These are phyloP conservation scores for Eulemur coronatus DNA, from an alignment of 2,797 vertebrate species.

Conservation along the genomic window DNA sequence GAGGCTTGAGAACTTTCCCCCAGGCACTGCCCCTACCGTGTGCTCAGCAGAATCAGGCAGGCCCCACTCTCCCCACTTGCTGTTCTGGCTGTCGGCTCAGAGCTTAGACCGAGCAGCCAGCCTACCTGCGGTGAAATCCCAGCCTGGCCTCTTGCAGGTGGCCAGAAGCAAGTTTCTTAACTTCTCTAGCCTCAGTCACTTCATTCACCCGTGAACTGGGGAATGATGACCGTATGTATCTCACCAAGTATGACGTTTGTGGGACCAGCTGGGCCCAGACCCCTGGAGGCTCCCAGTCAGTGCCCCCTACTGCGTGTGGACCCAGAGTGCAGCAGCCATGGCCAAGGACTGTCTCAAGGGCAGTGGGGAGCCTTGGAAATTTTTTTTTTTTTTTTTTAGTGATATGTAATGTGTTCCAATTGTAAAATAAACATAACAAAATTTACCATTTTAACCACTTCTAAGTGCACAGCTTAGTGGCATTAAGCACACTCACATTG, in stretches of 20 bases:
- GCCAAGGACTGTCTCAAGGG: not conserved
- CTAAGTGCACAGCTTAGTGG: not conserved
- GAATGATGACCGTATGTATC: not conserved
- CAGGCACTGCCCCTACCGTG: not conserved
- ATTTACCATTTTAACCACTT: not conserved
- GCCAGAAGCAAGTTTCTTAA: not conserved
- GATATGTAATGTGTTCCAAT: not conserved
- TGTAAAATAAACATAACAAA: not conserved
- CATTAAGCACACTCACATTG: too few relatives aligned
- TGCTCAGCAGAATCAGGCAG: not conserved
- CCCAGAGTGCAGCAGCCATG: not conserved
- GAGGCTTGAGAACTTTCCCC: not conserved
- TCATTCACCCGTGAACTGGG: not conserved
- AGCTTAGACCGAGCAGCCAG: not conserved
- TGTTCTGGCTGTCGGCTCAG: not conserved
- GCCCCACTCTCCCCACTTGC: rapidly evolving
- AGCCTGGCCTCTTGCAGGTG: too few relatives aligned
- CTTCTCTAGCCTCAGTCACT: not conserved
- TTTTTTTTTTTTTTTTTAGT: not conserved
- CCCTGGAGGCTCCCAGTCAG: too few relatives aligned
- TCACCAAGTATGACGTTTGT: too few relatives aligned
- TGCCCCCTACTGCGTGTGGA: too few relatives aligned
- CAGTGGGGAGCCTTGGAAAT: not conserved
- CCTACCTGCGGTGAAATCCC: not conserved
- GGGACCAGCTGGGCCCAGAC: not conserved